phyloP scores from a whole-genome alignment of 2,113 vertebrate genomes.

The Channa argus region DNA sequence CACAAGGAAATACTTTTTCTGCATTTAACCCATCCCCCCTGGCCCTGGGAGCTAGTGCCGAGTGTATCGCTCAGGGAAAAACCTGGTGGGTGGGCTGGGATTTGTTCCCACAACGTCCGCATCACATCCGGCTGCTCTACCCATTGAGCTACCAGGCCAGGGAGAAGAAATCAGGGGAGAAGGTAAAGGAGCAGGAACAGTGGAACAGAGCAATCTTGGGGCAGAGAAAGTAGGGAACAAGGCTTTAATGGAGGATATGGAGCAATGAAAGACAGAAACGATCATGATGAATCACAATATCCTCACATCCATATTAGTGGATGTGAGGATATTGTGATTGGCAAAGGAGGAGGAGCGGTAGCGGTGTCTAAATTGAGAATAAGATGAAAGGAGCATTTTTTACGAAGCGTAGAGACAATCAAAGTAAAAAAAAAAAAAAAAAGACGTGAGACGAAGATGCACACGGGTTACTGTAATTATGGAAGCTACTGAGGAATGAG shows the following conservation, averaged over 20 bases:
- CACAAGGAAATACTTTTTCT: too few relatives aligned
- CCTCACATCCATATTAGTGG: too few relatives aligned
- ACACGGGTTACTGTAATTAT: conserved; percentile 21
- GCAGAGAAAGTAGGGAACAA: conserved; percentile 4
- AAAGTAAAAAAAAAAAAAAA: neutral
- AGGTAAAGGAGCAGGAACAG: conserved; percentile 7
- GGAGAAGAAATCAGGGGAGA: neutral
- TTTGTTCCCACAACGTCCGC: too few relatives aligned
- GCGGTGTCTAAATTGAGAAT: neutral
- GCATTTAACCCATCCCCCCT: too few relatives aligned
- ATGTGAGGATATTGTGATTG: conserved; percentile 21
- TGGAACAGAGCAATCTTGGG: neutral
- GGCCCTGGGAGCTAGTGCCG: too few relatives aligned
- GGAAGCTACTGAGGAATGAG: neutral
- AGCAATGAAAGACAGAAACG: conserved; percentile 20
- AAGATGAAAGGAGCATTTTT: neutral
- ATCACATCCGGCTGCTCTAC: too few relatives aligned
- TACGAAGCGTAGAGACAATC: conserved; percentile 6
- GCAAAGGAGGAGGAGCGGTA: neutral
- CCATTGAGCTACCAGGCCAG: neutral
- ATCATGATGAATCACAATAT: conserved; percentile 15
- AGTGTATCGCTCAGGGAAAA: too few relatives aligned
- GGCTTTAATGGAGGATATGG: conserved; percentile 19
- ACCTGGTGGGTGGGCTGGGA: too few relatives aligned
- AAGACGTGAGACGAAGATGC: neutral